phyloP scores from a whole-genome alignment of 2,113 vertebrate genomes.

The Jaculus jaculus region DNA sequence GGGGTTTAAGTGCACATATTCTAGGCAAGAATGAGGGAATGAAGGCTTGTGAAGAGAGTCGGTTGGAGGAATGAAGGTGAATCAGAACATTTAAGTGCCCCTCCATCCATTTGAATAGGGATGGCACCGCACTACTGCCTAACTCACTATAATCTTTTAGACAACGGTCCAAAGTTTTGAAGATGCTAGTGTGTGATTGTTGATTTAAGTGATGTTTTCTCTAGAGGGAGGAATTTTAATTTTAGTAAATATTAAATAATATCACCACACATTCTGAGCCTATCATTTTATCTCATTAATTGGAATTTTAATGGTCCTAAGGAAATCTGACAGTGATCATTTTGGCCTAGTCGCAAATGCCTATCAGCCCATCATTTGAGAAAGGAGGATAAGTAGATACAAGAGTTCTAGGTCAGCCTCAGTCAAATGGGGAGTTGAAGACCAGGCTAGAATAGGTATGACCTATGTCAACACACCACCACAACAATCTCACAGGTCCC shows the following conservation, averaged over 20 bases:
- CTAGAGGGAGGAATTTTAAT: background rate
- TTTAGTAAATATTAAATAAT: background rate
- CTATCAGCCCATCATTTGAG: background rate
- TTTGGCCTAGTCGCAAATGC: background rate
- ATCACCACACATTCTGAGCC: background rate
- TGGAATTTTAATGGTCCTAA: background rate
- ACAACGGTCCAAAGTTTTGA: background rate
- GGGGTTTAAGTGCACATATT: background rate
- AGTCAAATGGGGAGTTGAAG: background rate
- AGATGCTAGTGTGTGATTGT: background rate
- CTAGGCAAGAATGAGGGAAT: background rate
- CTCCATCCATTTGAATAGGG: too few relatives aligned
- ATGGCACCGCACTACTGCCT: too few relatives aligned
- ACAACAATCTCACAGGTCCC: background rate
- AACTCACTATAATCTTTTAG: background rate
- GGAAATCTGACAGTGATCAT: background rate
- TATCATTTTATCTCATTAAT: slow-evolving; percentile 13
- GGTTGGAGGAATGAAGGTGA: background rate
- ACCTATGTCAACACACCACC: background rate
- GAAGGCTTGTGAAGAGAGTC: background rate
- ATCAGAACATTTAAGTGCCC: too few relatives aligned
- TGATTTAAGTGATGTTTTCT: background rate
- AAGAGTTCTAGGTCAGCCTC: background rate
- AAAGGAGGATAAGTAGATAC: background rate
- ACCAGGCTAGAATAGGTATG: background rate